Percentiles rank a stretch among this genome's conserved stretches.
Evolutionary conservation across 2,113 vertebrate species (phyloP).

Genomic region (Triplophysa tibetana): DNA sequence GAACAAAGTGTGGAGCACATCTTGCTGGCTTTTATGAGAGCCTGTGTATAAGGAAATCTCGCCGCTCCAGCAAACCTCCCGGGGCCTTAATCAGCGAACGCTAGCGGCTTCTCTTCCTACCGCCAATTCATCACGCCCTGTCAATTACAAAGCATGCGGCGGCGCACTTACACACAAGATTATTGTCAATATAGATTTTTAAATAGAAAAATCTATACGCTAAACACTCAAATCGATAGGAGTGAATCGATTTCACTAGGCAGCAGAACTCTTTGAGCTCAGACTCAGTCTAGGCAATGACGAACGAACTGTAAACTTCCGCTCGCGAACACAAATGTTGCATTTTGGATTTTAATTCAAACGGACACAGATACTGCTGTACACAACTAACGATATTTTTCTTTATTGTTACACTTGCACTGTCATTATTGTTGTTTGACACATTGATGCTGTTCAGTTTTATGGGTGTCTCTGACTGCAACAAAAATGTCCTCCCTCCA

Average conservation of each 20-base stretch:
- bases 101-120: conserved; percentile 44
- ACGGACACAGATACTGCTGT: neutral
- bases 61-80: neutral
- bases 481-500: neutral
- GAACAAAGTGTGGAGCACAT: neutral
- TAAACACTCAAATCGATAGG: conserved; percentile 78
- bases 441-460: neutral
- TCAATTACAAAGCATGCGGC: conserved; percentile 69
- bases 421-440: neutral
- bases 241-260: conserved; percentile 71
- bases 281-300: conserved; percentile 27
- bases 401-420: too few species aligned
- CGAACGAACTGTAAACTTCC: neutral
- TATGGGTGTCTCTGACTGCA: neutral
- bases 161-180: conserved; percentile 70
- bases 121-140: conserved; percentile 67
- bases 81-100: neutral
- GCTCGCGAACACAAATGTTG: neutral
- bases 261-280: conserved; percentile 54
- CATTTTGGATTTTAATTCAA: neutral
- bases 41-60: neutral
- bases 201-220: conserved; percentile 81
- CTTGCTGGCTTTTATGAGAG: neutral
- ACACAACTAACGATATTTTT: neutral
- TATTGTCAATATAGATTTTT: conserved; percentile 76